A percentile compares a stretch with the other conserved stretches of the same genome.
Conservation (phyloP, 1,140 invertebrate species). For the silkworm (Bombyx mori) region ASM3026992v2 NC_085116.1:1060501-1061000, state of each 20-base stretch:
- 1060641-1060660: conserved; percentile 63
- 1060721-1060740: conserved; percentile 59
- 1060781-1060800: conserved; percentile 9
- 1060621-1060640: conserved; percentile 65
- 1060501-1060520: not conserved
- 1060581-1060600: conserved; percentile 46
- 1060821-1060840: not conserved
- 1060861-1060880: too few species aligned
- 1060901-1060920: too few species aligned
- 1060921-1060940: too few species aligned
- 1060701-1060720: conserved; percentile 13
- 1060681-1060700: conserved; percentile 12
- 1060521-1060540: not conserved
- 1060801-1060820: conserved; percentile 12
- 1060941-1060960: too few species aligned
- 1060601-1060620: conserved; percentile 54
- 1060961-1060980: too few species aligned
- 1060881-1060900: too few species aligned
- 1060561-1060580: conserved; percentile 17
- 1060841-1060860: too few species aligned
- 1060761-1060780: conserved; percentile 52
- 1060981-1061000: too few species aligned
- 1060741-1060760: conserved; percentile 43
- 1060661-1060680: conserved; percentile 43
- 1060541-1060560: conserved; percentile 17